Conservation (phyloP, 2,113 vertebrate genomes). For the Todiramphus chloris region DNA sequence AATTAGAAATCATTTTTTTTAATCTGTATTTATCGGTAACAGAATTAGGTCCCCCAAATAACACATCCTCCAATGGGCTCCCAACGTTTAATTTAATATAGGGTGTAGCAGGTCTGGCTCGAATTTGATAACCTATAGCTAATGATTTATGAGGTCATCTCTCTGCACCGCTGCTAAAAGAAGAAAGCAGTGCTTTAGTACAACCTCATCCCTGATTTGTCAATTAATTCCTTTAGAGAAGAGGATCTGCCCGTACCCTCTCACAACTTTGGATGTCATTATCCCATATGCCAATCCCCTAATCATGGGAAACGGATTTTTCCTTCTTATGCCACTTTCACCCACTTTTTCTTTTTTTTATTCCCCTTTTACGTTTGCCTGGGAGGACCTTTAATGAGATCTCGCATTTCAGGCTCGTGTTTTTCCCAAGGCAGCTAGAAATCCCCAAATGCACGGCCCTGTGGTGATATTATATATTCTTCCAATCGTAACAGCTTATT, state of each 20-base stretch:
- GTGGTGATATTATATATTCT: conserved; percentile 58
- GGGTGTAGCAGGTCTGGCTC: conserved; percentile 57
- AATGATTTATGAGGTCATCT: conserved; percentile 75
- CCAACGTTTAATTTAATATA: conserved; percentile 66
- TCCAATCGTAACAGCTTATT: conserved; percentile 63
- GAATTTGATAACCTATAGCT: conserved; percentile 67
- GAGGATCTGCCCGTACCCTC: background rate
- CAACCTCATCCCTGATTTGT: conserved; percentile 47
- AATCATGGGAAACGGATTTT: conserved; percentile 23
- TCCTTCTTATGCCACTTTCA: conserved; percentile 25
- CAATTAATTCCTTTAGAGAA: conserved; percentile 58
- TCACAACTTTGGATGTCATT: conserved; percentile 25
- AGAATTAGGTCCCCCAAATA: conserved; percentile 68
- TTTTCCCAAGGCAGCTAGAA: conserved; percentile 50
- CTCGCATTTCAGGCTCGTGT: conserved; percentile 20
- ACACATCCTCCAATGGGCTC: conserved; percentile 55
- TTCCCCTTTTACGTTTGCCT: background rate
- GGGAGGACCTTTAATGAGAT: conserved; percentile 20
- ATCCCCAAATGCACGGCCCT: conserved; percentile 46
- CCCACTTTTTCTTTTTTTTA: background rate
- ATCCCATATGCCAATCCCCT: background rate
- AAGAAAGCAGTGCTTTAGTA: conserved; percentile 46
- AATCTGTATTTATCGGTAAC: conserved; percentile 65
- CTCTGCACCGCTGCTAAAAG: conserved; percentile 63
- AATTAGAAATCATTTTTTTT: conserved; percentile 61